phyloP scores from a whole-genome alignment of 2,113 vertebrate species.

The Glaucomys volans region DNA sequence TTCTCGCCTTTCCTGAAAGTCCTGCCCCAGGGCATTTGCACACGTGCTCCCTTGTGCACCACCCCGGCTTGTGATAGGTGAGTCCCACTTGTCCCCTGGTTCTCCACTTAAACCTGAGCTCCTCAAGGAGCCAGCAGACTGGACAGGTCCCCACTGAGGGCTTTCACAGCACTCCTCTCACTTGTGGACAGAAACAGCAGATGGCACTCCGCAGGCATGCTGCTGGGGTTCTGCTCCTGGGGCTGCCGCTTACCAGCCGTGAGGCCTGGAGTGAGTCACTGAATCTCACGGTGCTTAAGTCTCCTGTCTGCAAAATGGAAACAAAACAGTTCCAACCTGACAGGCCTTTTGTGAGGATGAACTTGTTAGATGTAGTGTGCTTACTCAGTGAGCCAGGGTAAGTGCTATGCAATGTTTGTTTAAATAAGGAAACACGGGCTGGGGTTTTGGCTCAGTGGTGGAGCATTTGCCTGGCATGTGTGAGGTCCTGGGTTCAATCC shows the following conservation, averaged over 20 bases:
- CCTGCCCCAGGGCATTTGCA: not conserved
- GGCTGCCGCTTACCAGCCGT: not conserved
- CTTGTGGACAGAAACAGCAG: not conserved
- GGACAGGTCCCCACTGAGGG: too few relatives aligned
- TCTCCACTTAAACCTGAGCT: not conserved
- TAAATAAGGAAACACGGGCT: too few relatives aligned
- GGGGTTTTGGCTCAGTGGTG: too few relatives aligned
- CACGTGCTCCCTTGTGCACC: not conserved
- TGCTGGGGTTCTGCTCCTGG: not conserved
- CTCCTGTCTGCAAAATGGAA: not conserved
- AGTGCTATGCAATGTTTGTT: not conserved
- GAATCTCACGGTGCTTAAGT: not conserved
- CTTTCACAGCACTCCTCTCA: too few relatives aligned
- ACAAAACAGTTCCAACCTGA: not conserved
- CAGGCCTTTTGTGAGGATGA: not conserved
- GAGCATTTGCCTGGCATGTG: too few relatives aligned
- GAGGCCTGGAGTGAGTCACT: not conserved
- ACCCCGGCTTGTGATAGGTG: not conserved
- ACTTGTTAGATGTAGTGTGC: not conserved
- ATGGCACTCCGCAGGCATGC: not conserved
- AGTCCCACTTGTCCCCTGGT: not conserved
- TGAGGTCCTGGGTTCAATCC: too few relatives aligned
- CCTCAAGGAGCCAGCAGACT: not conserved
- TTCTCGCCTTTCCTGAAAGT: not conserved
- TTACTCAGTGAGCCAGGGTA: not conserved